A percentile compares a stretch with the other conserved stretches of the same genome.
phyloP scores from a whole-genome alignment of 2,113 vertebrate species.

The Labeo catla region DNA sequence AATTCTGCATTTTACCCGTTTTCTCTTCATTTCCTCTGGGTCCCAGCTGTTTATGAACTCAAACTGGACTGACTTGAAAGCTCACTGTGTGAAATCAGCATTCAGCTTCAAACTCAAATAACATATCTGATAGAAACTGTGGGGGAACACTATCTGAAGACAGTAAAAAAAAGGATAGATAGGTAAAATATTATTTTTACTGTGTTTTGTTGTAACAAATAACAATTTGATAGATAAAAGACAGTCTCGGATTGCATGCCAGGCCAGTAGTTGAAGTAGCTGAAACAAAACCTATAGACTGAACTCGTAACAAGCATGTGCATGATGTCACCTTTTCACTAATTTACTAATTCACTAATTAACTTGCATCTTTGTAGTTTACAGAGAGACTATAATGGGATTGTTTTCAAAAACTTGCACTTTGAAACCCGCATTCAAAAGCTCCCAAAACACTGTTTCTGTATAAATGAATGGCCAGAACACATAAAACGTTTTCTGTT shows the following conservation, averaged over 20 bases:
- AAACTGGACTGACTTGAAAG: slow-evolving; percentile 62
- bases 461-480: neutral
- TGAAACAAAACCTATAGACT: no score
- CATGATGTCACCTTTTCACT: neutral
- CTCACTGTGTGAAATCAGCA: slow-evolving; percentile 65
- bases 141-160: slow-evolving; percentile 42
- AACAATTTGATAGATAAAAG: no score
- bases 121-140: slow-evolving; percentile 30
- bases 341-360: no score
- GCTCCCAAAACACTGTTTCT: no score
- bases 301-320: no score
- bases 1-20: slow-evolving; percentile 1
- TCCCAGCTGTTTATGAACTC: slow-evolving; percentile 61
- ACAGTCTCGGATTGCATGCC: no score
- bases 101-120: slow-evolving; percentile 57
- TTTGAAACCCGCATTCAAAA: no score
- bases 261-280: no score
- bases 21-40: slow-evolving; percentile 56
- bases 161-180: slow-evolving; percentile 15
- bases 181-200: slow-evolving; percentile 24
- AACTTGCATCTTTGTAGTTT: no score
- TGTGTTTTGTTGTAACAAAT: neutral
- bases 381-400: no score
- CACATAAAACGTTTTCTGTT: neutral
- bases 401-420: no score